A percentile compares a stretch with the other conserved stretches of the same genome.
Evolutionary conservation across 1,140 invertebrate genomes (phyloP).

Genomic region (Helicoverpa zea): DNA sequence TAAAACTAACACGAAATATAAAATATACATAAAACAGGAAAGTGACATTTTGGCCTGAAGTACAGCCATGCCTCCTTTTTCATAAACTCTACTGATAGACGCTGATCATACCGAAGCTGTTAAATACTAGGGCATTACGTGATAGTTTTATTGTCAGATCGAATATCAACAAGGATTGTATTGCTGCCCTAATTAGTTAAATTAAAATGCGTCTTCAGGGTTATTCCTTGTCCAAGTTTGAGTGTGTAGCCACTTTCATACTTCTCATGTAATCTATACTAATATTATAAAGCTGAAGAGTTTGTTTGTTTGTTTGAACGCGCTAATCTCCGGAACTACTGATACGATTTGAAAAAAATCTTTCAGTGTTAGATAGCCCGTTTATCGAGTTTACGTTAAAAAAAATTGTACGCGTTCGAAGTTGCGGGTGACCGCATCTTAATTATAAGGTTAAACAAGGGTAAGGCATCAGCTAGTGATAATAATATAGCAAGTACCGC

Average conservation of each 20-base stretch:
- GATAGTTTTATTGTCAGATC: conserved; percentile 6
- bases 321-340: no score
- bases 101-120: neutral
- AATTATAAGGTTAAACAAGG: no score
- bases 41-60: neutral
- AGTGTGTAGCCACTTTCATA: neutral
- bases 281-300: no score
- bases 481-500: no score
- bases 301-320: no score
- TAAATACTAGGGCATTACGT: conserved; percentile 26
- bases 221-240: neutral
- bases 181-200: conserved; percentile 47
- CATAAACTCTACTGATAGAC: neutral
- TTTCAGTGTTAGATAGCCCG: no score
- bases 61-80: neutral
- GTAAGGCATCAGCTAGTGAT: no score
- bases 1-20: neutral
- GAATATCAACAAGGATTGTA: conserved; percentile 41
- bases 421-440: no score
- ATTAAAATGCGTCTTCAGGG: conserved; percentile 32
- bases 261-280: neutral
- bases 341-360: no score
- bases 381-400: no score
- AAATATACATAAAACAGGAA: neutral
- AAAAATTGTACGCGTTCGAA: no score